Evolutionary conservation across 2,797 vertebrate genomes (phyloP).

Genomic region (Lepidocolaptes lacrymiger): DNA sequence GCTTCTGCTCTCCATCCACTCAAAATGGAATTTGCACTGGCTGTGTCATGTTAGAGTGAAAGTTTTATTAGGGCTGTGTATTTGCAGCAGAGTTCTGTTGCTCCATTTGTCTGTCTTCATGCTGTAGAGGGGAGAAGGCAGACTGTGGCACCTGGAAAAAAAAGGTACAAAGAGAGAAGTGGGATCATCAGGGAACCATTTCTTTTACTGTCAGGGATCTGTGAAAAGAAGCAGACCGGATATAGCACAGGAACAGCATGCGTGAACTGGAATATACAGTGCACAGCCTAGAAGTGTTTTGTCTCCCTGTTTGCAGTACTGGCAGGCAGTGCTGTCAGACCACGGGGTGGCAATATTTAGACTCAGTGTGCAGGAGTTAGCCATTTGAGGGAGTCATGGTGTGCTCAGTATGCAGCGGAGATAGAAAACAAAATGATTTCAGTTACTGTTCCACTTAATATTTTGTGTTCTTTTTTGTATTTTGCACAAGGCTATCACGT

Average conservation of each 20-base stretch:
- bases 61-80: background rate
- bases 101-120: background rate
- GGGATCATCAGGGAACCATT: background rate
- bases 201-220: background rate
- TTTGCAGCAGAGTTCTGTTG: background rate
- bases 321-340: slow-evolving; percentile 30
- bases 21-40: background rate
- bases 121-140: background rate
- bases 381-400: slow-evolving; percentile 28
- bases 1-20: background rate
- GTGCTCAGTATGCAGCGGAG: slow-evolving; percentile 35
- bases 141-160: accelerated
- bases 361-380: background rate
- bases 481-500: background rate
- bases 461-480: background rate
- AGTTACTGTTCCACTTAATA: slow-evolving; percentile 60
- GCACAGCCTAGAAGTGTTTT: background rate
- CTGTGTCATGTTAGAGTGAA: background rate
- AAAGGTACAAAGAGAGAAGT: background rate
- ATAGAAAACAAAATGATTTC: slow-evolving; percentile 50
- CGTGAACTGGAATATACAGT: background rate
- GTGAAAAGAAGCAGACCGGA: background rate
- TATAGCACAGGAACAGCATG: background rate
- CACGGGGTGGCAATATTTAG: slow-evolving; percentile 58
- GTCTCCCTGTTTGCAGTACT: background rate